Evolutionary conservation across 2,888 invertebrate species (phyloP).

Genomic region (Miltochrista miniata): DNA sequence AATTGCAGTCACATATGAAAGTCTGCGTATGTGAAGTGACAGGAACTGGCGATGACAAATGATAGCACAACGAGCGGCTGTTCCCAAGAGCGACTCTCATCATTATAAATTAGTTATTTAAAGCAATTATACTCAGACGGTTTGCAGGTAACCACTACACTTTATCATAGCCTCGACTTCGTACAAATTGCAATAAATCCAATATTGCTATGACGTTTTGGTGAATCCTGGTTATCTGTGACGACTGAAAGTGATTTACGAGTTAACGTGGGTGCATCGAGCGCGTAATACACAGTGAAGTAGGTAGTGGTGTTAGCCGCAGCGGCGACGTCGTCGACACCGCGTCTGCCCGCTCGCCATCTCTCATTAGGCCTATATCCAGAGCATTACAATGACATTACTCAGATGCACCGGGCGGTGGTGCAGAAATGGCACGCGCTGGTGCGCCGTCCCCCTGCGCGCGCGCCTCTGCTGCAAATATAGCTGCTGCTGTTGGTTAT

Average conservation of each 20-base stretch:
- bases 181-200: constrained; percentile 37
- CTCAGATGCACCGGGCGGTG: constrained; percentile 82
- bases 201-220: constrained; percentile 41
- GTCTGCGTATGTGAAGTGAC: constrained; percentile 70
- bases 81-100: constrained; percentile 70
- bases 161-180: constrained; percentile 35
- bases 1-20: constrained; percentile 74
- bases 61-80: constrained; percentile 55
- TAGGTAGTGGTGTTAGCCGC: constrained; percentile 11
- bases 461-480: constrained; percentile 76
- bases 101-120: constrained; percentile 64
- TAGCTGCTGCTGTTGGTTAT: constrained; percentile 80
- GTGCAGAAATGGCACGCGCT: constrained; percentile 82
- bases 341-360: constrained; percentile 66
- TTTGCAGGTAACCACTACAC: constrained; percentile 26
- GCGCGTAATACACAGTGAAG: constrained; percentile 6
- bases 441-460: constrained; percentile 56
- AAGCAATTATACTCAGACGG: constrained; percentile 37
- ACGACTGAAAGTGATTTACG: constrained; percentile 41
- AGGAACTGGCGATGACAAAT: constrained; percentile 78
- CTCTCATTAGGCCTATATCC: constrained; percentile 73
- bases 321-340: constrained; percentile 60
- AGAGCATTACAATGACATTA: constrained; percentile 83
- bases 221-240: constrained; percentile 31
- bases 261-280: constrained; percentile 22